Evolutionary conservation across 2,797 vertebrate genomes (phyloP).

Genomic region (Sylvilagus floridanus): DNA sequence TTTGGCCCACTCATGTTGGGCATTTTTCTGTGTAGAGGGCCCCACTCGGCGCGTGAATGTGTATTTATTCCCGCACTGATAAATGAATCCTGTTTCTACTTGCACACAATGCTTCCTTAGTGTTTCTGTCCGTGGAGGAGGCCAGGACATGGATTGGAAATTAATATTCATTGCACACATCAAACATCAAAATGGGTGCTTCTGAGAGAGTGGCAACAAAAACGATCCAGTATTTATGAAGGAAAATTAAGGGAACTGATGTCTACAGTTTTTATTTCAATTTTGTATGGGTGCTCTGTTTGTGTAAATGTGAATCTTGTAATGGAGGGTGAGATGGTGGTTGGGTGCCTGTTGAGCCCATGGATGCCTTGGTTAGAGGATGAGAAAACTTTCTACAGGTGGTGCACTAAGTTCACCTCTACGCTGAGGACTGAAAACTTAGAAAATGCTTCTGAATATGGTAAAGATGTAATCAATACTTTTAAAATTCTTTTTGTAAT

Average conservation of each 20-base stretch:
- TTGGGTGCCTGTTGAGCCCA: background rate
- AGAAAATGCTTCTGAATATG: background rate
- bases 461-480: background rate
- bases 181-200: background rate
- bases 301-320: background rate
- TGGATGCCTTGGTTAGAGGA: background rate
- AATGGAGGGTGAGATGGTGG: background rate
- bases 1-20: no score
- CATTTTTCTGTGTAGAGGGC: no score
- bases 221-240: background rate
- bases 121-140: no score
- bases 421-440: background rate
- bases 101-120: no score
- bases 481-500: background rate
- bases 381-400: background rate
- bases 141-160: no score
- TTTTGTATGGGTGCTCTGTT: background rate
- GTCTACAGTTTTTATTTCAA: background rate
- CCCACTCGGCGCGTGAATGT: no score
- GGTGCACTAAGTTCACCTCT: background rate
- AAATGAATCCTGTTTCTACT: no score
- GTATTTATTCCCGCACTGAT: no score
- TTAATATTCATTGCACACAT: no score
- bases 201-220: background rate
- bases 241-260: background rate